Evolutionary conservation across 1,140 invertebrate genomes (phyloP).

Genomic region (Drosophila orosa): DNA sequence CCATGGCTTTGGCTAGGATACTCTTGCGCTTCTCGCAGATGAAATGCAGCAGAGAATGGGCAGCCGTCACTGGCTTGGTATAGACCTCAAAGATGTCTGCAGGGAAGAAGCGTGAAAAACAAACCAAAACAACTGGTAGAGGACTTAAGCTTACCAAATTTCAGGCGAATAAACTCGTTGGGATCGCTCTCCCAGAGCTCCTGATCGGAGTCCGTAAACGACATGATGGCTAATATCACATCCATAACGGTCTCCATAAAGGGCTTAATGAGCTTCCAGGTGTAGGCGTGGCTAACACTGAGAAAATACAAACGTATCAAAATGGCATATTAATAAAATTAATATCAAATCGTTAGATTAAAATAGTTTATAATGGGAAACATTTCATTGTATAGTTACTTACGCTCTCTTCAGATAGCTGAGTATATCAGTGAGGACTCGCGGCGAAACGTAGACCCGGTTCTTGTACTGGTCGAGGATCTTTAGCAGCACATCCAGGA

Average conservation of each 20-base stretch:
- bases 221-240: conserved; percentile 98
- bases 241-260: conserved; percentile 96
- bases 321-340: too few relatives aligned
- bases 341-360: too few relatives aligned
- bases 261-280: conserved; percentile 98
- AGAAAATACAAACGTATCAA: not conserved
- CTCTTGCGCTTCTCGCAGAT: conserved; percentile 97
- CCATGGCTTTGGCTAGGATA: conserved; percentile 96
- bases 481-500: conserved; percentile 95
- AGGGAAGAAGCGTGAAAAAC: not conserved
- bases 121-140: conserved; percentile 2
- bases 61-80: conserved; percentile 97
- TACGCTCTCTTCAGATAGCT: conserved; percentile 83
- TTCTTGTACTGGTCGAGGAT: conserved; percentile 95
- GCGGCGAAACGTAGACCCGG: conserved; percentile 94
- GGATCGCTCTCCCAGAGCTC: conserved; percentile 98
- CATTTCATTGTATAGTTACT: too few relatives aligned
- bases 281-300: conserved; percentile 93
- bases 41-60: conserved; percentile 94
- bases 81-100: conserved; percentile 98
- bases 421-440: conserved; percentile 96
- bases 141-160: conserved; percentile 90
- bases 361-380: too few relatives aligned
- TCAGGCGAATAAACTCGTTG: conserved; percentile 97
- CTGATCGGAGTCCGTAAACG: conserved; percentile 96